These are phyloP conservation scores for Sylvia borin DNA, from an alignment of 2,797 vertebrate species.

Conservation along the genomic window DNA sequence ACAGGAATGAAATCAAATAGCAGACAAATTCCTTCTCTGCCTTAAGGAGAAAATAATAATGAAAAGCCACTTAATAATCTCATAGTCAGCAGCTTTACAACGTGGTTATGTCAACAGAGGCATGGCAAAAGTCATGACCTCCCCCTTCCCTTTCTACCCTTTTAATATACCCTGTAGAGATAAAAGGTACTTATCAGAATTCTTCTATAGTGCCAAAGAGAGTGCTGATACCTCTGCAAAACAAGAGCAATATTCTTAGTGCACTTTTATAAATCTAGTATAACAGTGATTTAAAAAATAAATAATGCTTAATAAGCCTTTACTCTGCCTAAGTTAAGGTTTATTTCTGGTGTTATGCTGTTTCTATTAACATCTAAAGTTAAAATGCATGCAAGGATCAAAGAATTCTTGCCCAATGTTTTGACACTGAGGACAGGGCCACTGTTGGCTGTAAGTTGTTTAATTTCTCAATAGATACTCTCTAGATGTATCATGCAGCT, in stretches of 20 bases:
- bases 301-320: background rate
- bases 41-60: background rate
- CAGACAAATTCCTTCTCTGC: background rate
- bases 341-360: background rate
- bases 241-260: background rate
- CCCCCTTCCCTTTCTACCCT: background rate
- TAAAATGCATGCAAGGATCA: background rate
- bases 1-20: background rate
- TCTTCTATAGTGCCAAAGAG: background rate
- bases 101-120: background rate
- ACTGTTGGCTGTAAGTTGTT: background rate
- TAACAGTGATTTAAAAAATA: background rate
- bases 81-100: background rate
- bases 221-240: background rate
- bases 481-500: background rate
- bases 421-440: background rate
- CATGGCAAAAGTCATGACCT: background rate
- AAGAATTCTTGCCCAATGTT: background rate
- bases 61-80: background rate
- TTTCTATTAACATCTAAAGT: background rate
- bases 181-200: slow-evolving; percentile 12
- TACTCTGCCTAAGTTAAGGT: background rate
- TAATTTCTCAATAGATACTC: background rate
- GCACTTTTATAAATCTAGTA: background rate
- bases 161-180: background rate